These are phyloP conservation scores for Cololabis saira DNA, from an alignment of 2,113 vertebrate genomes.

Conservation along the genomic window DNA sequence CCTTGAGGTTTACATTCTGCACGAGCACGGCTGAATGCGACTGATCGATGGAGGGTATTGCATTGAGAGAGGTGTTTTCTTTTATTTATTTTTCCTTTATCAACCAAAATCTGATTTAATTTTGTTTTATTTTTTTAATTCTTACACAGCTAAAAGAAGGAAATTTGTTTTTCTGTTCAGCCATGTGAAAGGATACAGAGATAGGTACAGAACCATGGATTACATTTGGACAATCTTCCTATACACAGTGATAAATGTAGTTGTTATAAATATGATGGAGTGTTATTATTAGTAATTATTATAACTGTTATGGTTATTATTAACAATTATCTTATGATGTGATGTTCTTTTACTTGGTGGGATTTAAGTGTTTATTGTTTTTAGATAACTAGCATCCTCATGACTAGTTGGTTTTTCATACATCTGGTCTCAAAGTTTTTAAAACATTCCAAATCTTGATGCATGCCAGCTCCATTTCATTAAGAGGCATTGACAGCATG, in stretches of 20 bases:
- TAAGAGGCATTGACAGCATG: constrained; percentile 72
- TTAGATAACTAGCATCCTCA: constrained; percentile 81
- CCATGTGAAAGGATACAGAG: constrained; percentile 44
- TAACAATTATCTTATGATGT: constrained; percentile 84
- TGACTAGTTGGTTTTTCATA: constrained; percentile 74
- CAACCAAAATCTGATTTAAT: constrained; percentile 37
- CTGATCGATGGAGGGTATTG: constrained; percentile 46
- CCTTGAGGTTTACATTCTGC: constrained; percentile 76
- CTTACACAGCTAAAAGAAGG: constrained; percentile 15
- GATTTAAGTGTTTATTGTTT: constrained; percentile 85
- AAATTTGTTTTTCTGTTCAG: constrained; percentile 55
- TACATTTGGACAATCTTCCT: constrained; percentile 84
- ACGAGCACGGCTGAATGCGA: constrained; percentile 48
- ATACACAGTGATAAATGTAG: constrained; percentile 84
- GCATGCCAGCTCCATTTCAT: constrained; percentile 76
- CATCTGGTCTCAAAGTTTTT: constrained; percentile 69
- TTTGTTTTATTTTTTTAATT: constrained; percentile 25
- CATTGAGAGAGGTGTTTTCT: constrained; percentile 34
- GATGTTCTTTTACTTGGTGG: constrained; percentile 84
- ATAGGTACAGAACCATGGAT: constrained; percentile 62
- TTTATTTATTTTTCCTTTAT: constrained; percentile 25
- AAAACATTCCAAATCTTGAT: constrained; percentile 66
- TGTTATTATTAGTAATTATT: constrained; percentile 86
- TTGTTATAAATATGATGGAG: constrained; percentile 85
- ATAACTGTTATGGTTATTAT: constrained; percentile 86